A percentile compares a stretch with the other conserved stretches of the same genome.
These are phyloP conservation scores for Columbina picui DNA, from an alignment of 2,113 vertebrate genomes.

Conservation along the genomic window DNA sequence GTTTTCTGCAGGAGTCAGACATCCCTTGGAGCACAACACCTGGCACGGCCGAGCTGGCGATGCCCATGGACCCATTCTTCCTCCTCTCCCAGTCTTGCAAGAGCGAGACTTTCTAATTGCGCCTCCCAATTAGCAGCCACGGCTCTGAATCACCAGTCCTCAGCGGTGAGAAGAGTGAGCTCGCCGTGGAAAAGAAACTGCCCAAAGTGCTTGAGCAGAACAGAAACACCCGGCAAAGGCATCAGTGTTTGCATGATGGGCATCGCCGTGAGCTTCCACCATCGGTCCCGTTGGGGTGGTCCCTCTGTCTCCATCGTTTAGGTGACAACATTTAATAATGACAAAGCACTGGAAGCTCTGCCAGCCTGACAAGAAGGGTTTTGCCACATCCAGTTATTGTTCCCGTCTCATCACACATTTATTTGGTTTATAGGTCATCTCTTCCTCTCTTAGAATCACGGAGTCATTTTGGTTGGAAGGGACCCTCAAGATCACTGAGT, in stretches of 20 bases:
- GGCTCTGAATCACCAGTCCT: no score
- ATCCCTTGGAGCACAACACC: background rate
- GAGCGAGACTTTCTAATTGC: accelerated
- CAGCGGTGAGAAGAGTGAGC: accelerated
- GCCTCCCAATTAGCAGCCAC: accelerated
- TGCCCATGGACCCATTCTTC: background rate
- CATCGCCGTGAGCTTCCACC: background rate
- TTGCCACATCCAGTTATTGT: background rate
- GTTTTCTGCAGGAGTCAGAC: background rate
- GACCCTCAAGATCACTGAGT: no score
- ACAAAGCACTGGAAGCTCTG: background rate
- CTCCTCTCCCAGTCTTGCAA: background rate
- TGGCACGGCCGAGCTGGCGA: accelerated
- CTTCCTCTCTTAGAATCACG: background rate
- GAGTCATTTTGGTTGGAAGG: no score
- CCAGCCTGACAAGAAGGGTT: accelerated
- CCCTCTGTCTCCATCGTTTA: background rate
- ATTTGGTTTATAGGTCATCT: background rate
- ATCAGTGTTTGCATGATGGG: accelerated
- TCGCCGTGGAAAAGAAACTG: accelerated
- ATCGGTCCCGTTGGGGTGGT: accelerated
- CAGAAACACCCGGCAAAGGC: background rate
- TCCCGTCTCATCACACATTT: background rate
- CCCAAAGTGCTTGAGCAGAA: background rate
- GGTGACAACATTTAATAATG: background rate